Evolutionary conservation across 2,888 invertebrate genomes (phyloP).

Genomic region (Ephialtes manifestator): DNA sequence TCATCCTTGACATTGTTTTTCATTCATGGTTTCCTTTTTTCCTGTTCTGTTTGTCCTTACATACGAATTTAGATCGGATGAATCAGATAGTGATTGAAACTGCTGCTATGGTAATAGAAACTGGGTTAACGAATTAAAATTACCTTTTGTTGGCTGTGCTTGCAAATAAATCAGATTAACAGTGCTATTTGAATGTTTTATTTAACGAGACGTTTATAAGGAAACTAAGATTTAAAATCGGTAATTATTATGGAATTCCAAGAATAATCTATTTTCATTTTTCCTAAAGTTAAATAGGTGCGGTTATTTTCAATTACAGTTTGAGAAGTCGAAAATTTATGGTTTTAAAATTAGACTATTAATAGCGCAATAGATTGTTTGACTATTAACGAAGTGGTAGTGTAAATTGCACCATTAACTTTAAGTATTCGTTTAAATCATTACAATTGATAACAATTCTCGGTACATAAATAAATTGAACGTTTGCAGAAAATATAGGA

Average conservation of each 20-base stretch:
- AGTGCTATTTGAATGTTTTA: too few relatives aligned
- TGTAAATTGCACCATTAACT: neutral
- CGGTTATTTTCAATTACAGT: too few relatives aligned
- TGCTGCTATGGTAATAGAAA: neutral
- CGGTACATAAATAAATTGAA: neutral
- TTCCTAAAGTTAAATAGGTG: too few relatives aligned
- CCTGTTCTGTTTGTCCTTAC: neutral
- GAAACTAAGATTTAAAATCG: too few relatives aligned
- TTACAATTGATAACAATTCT: neutral
- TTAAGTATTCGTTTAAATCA: neutral
- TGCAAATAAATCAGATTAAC: too few relatives aligned
- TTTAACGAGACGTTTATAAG: too few relatives aligned
- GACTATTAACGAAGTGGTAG: neutral
- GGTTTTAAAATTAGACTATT: neutral
- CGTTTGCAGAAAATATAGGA: neutral
- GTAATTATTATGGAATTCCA: too few relatives aligned
- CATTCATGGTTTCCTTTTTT: neutral
- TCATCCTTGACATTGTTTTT: slow-evolving; percentile 13
- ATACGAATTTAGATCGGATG: neutral
- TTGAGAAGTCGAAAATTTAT: neutral
- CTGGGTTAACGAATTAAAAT: slow-evolving; percentile 16
- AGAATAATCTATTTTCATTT: too few relatives aligned
- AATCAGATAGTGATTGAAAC: neutral
- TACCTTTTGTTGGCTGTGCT: neutral
- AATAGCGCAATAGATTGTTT: neutral